These are phyloP conservation scores for Cynopterus brachyotis DNA, from an alignment of 2,113 vertebrate genomes.

Conservation along the genomic window DNA sequence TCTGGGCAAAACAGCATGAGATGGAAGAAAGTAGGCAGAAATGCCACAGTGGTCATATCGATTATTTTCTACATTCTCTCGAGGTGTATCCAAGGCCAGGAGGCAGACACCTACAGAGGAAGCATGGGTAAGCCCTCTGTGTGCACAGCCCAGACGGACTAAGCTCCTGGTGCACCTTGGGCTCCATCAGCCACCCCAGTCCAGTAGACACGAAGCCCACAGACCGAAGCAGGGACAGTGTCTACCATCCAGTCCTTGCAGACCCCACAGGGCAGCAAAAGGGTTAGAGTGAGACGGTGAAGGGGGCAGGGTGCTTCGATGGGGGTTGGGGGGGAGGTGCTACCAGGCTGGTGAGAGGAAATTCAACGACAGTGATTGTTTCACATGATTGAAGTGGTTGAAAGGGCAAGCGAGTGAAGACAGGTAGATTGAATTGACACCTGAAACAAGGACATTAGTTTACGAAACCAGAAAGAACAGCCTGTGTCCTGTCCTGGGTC, in stretches of 20 bases:
- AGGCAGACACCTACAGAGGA: not conserved
- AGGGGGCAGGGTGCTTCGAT: not conserved
- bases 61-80: not conserved
- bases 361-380: not conserved
- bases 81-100: not conserved
- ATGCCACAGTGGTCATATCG: not conserved
- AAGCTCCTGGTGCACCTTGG: not conserved
- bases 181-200: not conserved
- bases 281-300: not conserved
- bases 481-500: not conserved
- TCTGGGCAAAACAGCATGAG: not conserved
- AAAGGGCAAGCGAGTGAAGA: not conserved
- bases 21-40: not conserved
- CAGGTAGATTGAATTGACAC: not conserved
- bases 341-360: not conserved
- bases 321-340: no score
- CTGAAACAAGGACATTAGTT: not conserved
- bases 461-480: conserved; percentile 42
- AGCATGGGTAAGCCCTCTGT: not conserved
- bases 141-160: not conserved
- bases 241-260: not conserved
- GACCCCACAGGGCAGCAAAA: not conserved
- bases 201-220: not conserved
- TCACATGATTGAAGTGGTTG: not conserved
- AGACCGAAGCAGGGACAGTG: not conserved